These are phyloP conservation scores for Samia ricini DNA, from an alignment of 1,140 invertebrate species.

Conservation along the genomic window DNA sequence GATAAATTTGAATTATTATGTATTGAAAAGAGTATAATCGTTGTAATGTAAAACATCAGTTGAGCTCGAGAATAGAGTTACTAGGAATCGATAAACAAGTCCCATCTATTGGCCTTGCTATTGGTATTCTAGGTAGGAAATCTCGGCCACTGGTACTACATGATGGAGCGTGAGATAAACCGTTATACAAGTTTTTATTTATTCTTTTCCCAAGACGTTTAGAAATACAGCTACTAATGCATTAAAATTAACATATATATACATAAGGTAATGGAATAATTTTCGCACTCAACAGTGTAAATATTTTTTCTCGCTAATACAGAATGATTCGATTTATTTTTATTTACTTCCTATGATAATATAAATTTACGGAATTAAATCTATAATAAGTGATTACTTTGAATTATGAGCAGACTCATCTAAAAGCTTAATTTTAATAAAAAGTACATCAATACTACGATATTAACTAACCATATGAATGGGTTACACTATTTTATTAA, in stretches of 20 bases:
- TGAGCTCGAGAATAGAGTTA: slow-evolving; percentile 4
- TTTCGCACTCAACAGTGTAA: too few species aligned
- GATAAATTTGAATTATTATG: too few species aligned
- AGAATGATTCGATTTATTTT: too few species aligned
- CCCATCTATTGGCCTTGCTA: slow-evolving; percentile 23
- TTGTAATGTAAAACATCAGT: not conserved
- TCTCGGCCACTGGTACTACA: slow-evolving; percentile 42
- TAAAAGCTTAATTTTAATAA: too few species aligned
- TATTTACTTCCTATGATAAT: too few species aligned
- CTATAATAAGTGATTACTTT: too few species aligned
- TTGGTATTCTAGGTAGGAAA: slow-evolving; percentile 45
- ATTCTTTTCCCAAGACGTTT: slow-evolving; percentile 42
- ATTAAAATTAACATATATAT: slow-evolving; percentile 14
- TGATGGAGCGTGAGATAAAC: slow-evolving; percentile 30
- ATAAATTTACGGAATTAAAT: too few species aligned
- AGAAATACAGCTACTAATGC: slow-evolving; percentile 21
- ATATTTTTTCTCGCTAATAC: too few species aligned
- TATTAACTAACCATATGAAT: too few species aligned
- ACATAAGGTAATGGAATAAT: not conserved
- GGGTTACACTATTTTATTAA: too few species aligned
- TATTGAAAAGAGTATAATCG: not conserved
- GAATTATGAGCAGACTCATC: too few species aligned
- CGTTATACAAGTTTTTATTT: slow-evolving; percentile 30
- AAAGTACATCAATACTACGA: too few species aligned
- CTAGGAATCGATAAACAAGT: slow-evolving; percentile 6